Percentiles rank a stretch among this genome's conserved stretches.
These are phyloP conservation scores for Anguilla obscura DNA, from an alignment of 2,797 vertebrate genomes.

Conservation along the genomic window DNA sequence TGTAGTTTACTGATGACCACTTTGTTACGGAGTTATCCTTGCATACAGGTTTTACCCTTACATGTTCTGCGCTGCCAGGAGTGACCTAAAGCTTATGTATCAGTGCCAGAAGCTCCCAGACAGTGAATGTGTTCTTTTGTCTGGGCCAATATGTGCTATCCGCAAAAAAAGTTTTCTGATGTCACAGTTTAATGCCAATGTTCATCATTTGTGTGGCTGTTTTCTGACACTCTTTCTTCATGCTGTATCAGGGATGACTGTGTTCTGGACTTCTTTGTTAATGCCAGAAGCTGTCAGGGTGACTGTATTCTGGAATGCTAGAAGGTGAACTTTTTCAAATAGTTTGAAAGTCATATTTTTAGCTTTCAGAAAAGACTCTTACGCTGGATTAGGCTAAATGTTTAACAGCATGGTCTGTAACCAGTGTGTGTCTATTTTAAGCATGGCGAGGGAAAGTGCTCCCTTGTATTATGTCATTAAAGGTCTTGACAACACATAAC, in stretches of 20 bases:
- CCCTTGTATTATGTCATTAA: background rate
- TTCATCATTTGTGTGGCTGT: background rate
- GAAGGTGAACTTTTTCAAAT: background rate
- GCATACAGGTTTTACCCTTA: background rate
- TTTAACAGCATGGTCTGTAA: background rate
- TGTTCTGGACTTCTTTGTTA: background rate
- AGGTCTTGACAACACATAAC: background rate
- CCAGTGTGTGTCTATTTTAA: background rate
- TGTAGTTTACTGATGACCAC: background rate
- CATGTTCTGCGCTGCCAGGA: background rate
- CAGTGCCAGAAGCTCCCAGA: background rate
- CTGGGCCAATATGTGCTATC: background rate
- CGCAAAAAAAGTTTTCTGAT: background rate
- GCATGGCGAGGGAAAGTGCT: background rate
- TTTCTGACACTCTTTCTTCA: no score
- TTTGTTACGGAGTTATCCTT: background rate
- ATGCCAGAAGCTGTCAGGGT: background rate
- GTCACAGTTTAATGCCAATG: background rate
- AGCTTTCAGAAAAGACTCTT: background rate
- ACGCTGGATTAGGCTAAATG: background rate
- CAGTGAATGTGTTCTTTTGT: background rate
- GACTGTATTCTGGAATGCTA: background rate
- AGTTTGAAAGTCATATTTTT: background rate
- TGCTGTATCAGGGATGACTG: background rate
- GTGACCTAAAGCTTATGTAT: background rate